These are phyloP conservation scores for Contarinia nasturtii DNA, from an alignment of 1,140 invertebrate species.

Conservation along the genomic window DNA sequence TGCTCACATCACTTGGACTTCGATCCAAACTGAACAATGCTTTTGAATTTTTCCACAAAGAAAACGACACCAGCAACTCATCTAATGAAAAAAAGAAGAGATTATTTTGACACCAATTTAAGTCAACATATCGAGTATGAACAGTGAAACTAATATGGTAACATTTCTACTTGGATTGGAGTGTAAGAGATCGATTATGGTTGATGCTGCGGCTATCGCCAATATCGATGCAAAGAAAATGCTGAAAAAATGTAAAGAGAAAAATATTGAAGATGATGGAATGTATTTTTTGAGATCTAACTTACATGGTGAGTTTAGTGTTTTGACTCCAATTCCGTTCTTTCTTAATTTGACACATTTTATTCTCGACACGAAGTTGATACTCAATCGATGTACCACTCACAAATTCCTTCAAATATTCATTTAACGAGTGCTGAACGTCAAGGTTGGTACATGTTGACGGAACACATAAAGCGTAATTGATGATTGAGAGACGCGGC, in stretches of 20 bases:
- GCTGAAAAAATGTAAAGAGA: conserved; percentile 9
- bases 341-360: conserved; percentile 35
- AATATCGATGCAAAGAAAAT: conserved; percentile 21
- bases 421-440: conserved; percentile 30
- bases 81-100: conserved; percentile 20
- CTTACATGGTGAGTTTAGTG: conserved; percentile 29
- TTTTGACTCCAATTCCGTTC: conserved; percentile 14
- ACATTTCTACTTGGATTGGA: background rate
- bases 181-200: conserved; percentile 14
- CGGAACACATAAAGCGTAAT: conserved; percentile 42
- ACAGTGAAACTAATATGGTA: background rate
- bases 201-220: conserved; percentile 16
- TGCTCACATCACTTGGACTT: conserved; percentile 29
- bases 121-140: too few relatives aligned
- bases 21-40: conserved; percentile 31
- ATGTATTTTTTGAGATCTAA: background rate
- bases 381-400: conserved; percentile 27
- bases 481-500: conserved; percentile 35
- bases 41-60: conserved; percentile 34
- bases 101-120: too few relatives aligned
- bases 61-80: conserved; percentile 34
- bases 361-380: conserved; percentile 30
- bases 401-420: conserved; percentile 25
- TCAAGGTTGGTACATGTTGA: conserved; percentile 31
- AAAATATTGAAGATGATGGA: background rate